Evolutionary conservation across 1,140 invertebrate species (phyloP).

Genomic region (Popillia japonica): DNA sequence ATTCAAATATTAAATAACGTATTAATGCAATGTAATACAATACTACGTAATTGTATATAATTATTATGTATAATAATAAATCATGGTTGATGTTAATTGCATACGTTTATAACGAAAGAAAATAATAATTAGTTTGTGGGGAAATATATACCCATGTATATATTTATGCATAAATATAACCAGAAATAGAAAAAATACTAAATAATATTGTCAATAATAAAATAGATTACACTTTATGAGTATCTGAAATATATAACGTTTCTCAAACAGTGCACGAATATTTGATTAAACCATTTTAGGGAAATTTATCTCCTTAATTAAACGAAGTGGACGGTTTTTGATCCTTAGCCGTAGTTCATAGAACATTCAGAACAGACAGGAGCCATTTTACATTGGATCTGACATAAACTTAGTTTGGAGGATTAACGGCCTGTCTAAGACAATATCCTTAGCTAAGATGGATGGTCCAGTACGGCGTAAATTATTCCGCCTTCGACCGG

Average conservation of each 20-base stretch:
- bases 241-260: not conserved
- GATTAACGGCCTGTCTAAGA: constrained; percentile 14
- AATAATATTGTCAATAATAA: not conserved
- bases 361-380: not conserved
- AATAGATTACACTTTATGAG: not conserved
- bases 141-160: too few species aligned
- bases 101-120: too few species aligned
- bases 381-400: constrained; percentile 11
- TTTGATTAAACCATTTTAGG: too few species aligned
- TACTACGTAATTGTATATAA: too few species aligned
- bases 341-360: not conserved
- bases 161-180: too few species aligned
- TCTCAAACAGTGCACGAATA: not conserved
- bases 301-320: not conserved
- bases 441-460: constrained; percentile 11
- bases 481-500: constrained; percentile 2
- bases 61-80: too few species aligned
- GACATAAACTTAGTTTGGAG: constrained; percentile 7
- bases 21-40: too few species aligned
- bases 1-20: too few species aligned
- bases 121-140: too few species aligned
- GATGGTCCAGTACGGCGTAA: not conserved
- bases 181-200: too few species aligned
- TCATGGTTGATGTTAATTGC: too few species aligned
- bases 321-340: not conserved